These are phyloP conservation scores for Entomyzon cyanotis DNA, from an alignment of 2,113 vertebrate species.

Conservation along the genomic window DNA sequence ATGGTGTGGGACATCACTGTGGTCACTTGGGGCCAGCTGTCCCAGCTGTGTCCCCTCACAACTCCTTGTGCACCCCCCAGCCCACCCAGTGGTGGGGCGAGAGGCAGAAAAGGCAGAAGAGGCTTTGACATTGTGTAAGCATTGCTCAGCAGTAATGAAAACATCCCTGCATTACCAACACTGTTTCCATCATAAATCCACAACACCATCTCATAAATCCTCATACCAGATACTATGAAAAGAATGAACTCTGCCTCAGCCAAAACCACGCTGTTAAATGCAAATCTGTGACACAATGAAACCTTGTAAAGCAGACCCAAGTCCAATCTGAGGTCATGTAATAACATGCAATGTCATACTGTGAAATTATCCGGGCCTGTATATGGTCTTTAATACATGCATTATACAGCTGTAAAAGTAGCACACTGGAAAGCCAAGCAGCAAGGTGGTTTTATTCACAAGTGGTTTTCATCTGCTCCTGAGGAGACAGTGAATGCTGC, in stretches of 20 bases:
- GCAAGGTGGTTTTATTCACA: not conserved
- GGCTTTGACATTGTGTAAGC: not conserved
- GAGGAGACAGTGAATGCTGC: not conserved
- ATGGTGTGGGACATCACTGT: not conserved
- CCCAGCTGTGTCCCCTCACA: not conserved
- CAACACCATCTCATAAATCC: not conserved
- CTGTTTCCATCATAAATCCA: not conserved
- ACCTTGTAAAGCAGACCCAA: not conserved
- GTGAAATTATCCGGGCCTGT: not conserved
- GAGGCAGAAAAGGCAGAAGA: not conserved
- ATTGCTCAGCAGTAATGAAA: not conserved
- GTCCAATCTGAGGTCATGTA: not conserved
- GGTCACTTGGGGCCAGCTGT: not conserved
- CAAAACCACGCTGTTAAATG: not conserved
- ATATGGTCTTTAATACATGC: fast-evolving
- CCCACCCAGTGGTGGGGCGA: not conserved
- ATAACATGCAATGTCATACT: not conserved
- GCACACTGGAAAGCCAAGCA: not conserved
- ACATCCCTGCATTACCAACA: not conserved
- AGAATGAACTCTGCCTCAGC: not conserved
- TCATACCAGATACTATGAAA: not conserved
- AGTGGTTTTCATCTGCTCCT: not conserved
- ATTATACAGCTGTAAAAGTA: not conserved
- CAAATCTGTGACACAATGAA: not conserved
- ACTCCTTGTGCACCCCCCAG: not conserved